A percentile compares a stretch with the other conserved stretches of the same genome.
These are phyloP conservation scores for Esox niger DNA, from an alignment of 2,113 vertebrate genomes.

Conservation along the genomic window DNA sequence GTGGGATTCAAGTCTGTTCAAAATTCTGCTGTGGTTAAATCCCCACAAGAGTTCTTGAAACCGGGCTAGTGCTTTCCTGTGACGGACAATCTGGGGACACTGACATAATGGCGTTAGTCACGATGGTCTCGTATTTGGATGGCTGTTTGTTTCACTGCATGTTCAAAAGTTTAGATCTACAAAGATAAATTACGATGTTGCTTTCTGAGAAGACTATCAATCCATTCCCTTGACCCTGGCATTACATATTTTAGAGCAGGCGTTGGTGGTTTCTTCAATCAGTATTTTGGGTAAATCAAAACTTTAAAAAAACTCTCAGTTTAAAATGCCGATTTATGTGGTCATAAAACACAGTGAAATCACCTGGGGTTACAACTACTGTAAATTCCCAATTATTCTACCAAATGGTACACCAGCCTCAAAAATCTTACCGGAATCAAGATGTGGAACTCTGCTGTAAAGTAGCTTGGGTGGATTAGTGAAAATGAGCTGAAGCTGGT, in stretches of 20 bases:
- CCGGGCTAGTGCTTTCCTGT: conserved; percentile 51
- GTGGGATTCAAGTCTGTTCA: conserved; percentile 63
- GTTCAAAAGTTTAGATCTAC: too few species aligned
- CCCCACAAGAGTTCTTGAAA: conserved; percentile 65
- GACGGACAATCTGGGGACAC: conserved; percentile 40
- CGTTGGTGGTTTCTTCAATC: too few species aligned
- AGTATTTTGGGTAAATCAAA: too few species aligned
- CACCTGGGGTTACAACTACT: too few species aligned
- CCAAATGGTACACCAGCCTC: too few species aligned
- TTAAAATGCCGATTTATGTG: too few species aligned
- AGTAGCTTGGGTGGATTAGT: too few species aligned
- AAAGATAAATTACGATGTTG: conserved; percentile 39
- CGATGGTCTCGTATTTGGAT: conserved; percentile 57
- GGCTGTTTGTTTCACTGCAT: conserved; percentile 64
- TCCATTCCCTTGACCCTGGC: conserved; percentile 20
- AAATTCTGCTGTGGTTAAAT: conserved; percentile 65
- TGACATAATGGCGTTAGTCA: conserved; percentile 61
- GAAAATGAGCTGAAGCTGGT: conserved; percentile 28
- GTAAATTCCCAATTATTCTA: too few species aligned
- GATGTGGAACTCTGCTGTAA: too few species aligned
- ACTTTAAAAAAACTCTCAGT: too few species aligned
- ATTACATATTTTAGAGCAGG: conserved; percentile 10
- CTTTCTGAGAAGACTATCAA: conserved; percentile 36
- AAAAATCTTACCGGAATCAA: too few species aligned
- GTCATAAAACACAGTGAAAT: too few species aligned